Evolutionary conservation across 2,797 vertebrate genomes (phyloP), one percentile per base, ranked within the genome.

Genomic region (Oreortyx pictus): DNA sequence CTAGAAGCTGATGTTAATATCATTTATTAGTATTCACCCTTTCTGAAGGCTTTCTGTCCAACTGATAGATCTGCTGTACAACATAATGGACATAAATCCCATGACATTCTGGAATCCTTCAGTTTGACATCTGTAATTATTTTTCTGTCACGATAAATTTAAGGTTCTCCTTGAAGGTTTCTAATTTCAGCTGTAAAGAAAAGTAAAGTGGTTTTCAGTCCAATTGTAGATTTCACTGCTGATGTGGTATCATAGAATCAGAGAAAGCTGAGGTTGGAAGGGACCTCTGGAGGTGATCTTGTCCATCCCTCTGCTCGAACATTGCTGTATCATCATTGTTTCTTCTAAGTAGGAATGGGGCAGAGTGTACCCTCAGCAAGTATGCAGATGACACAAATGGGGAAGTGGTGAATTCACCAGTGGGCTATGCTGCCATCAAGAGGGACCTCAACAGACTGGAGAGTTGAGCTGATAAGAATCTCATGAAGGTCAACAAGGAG

Each of bases 81-180:
- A 9, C 65, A 52, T 80, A 77, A 33, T 85, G 72, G 33, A 33
- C 27, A 24, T 68, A 78, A 67, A 33, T 61, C 8, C 15, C 41
- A 13, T 61, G 76, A 74, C n/a, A 14, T 89, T 89, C 39, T 60
- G 41, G 29, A 91, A 92, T 35, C 35, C 70, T 82, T 80, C 68
- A 73, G 15, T 80, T 24, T 76, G 43, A 37, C 60, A 87, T 37
- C n/a, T 76, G 54, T 79, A 76, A 91, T 54, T 86, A 68, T 66
- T 89, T 74, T 91, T 80, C 79, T 85, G 72, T 88, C 46, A 19
- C 29, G 29, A 52, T 88, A 82, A 80, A 76, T 80, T 59, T 60
- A 82, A 57, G 20, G 8, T 76, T 90, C 37, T 88, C 4, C 56
- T 76, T 86, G 73, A 77, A 71, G 13, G 52, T 59, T 91, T 92